Conservation (phyloP, 2,113 vertebrate species). For the Oceanodroma tethys region DNA sequence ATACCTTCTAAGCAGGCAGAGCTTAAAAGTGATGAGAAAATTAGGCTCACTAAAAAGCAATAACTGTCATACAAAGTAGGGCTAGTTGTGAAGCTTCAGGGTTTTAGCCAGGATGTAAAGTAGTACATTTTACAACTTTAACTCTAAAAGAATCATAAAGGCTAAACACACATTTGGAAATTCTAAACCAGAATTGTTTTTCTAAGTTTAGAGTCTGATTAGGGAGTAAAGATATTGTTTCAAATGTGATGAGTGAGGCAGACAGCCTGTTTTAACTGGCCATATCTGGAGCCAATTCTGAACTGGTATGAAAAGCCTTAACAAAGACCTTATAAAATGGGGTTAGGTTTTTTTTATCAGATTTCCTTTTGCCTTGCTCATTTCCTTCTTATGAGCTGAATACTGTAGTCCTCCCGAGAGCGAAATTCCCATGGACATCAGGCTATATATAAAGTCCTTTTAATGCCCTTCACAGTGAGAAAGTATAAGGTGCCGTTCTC, state of each 20-base stretch:
- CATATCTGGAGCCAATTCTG: not conserved
- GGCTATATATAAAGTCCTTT: not conserved
- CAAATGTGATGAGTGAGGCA: not conserved
- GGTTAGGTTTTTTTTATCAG: not conserved
- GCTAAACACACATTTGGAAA: conserved; percentile 48
- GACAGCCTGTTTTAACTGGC: conserved; percentile 9
- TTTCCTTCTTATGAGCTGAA: conserved; percentile 13
- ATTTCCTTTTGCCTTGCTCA: conserved; percentile 13
- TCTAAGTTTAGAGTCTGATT: conserved; percentile 13
- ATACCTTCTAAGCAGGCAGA: not conserved
- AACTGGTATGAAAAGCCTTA: not conserved
- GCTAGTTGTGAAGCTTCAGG: not conserved
- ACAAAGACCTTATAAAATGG: not conserved
- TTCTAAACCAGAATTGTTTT: conserved; percentile 62
- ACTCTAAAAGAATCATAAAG: conserved; percentile 60
- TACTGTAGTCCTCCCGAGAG: not conserved
- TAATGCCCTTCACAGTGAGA: not conserved
- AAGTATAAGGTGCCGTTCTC: not conserved
- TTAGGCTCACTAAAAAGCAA: not conserved
- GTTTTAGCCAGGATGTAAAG: conserved; percentile 34
- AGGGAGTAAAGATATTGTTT: conserved; percentile 47
- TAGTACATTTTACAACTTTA: conserved; percentile 17
- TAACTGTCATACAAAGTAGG: conserved; percentile 36
- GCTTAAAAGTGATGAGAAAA: conserved; percentile 53
- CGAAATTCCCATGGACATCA: not conserved